A percentile compares a stretch with the other conserved stretches of the same genome.
These are phyloP conservation scores for Euglossa dilemma DNA, from an alignment of 1,140 invertebrate species.

Conservation along the genomic window DNA sequence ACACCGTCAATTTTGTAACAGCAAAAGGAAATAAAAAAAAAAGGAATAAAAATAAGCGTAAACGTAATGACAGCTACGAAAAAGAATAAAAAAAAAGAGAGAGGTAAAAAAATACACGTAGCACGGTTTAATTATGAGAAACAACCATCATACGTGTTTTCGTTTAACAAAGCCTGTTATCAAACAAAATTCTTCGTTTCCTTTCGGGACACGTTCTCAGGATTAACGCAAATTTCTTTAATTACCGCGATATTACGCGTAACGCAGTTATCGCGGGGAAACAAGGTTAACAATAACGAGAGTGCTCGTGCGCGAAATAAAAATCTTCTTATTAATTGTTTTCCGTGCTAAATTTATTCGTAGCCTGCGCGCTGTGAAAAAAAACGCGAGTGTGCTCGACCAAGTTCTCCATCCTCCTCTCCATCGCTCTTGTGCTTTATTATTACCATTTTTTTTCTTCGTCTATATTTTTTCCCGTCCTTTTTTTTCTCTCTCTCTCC, in stretches of 20 bases:
- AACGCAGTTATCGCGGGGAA: background rate
- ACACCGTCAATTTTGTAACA: no score
- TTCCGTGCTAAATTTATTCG: conserved; percentile 9
- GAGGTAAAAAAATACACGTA: background rate
- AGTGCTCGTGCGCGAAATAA: background rate
- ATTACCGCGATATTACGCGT: background rate
- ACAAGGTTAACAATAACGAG: background rate
- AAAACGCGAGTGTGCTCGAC: background rate
- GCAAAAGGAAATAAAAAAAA: no score
- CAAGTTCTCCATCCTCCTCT: background rate
- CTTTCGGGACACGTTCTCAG: background rate
- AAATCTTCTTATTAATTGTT: background rate
- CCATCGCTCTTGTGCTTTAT: background rate
- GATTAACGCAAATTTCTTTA: background rate
- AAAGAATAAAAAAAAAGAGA: no score
- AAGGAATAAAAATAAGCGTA: no score
- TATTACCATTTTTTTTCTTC: background rate
- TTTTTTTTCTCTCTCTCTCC: background rate
- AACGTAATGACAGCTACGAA: no score
- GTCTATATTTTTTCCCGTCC: background rate
- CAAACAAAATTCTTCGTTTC: background rate
- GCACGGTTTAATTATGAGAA: background rate
- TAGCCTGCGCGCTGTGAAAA: background rate
- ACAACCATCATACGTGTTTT: background rate
- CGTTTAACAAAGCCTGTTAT: conserved; percentile 3